phyloP scores from a whole-genome alignment of 2,888 invertebrate genomes.

The Aphrophora alni region DNA sequence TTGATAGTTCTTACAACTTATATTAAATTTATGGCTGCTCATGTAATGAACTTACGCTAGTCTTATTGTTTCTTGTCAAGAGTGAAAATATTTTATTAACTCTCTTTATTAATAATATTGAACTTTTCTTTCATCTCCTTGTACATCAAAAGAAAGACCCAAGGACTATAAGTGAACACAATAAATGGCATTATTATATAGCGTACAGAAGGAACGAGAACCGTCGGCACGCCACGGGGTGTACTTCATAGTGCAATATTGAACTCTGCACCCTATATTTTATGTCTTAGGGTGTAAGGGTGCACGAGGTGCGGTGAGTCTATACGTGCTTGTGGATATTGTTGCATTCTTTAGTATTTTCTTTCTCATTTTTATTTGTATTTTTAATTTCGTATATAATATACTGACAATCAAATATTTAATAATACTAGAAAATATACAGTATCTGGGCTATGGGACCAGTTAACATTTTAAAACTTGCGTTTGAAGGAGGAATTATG shows the following conservation, averaged over 20 bases:
- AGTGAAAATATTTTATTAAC: neutral
- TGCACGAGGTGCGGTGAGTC: neutral
- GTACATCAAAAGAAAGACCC: neutral
- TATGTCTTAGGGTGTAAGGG: neutral
- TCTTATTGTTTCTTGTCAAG: neutral
- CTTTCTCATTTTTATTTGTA: no score
- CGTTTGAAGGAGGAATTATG: no score
- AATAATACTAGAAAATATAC: no score
- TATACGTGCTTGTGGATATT: neutral
- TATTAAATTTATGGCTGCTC: no score
- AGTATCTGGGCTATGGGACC: no score
- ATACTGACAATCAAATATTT: no score
- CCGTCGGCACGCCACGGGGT: neutral
- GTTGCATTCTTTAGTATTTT: neutral
- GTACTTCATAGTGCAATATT: neutral
- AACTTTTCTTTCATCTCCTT: neutral
- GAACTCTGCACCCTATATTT: conserved; percentile 2
- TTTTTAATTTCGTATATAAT: no score
- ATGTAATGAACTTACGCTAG: neutral
- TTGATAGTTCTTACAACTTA: no score
- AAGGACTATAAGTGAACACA: neutral
- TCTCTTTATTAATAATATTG: neutral
- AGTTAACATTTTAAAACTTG: no score
- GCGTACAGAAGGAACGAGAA: neutral
- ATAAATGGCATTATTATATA: conserved; percentile 6